phyloP scores from a whole-genome alignment of 2,888 invertebrate species.

The Ceramica pisi region DNA sequence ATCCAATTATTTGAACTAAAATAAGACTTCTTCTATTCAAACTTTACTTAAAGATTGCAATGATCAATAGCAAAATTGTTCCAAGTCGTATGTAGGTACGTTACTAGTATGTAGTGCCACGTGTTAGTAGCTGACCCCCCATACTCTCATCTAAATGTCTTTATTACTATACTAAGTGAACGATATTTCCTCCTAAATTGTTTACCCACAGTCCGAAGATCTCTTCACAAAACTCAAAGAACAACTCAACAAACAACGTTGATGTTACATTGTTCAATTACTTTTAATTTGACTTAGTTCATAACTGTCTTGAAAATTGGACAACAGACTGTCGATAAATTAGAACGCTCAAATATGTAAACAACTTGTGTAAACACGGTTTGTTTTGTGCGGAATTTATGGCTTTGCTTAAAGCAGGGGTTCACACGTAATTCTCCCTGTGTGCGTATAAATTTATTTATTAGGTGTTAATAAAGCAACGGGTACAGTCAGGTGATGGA shows the following conservation, averaged over 20 bases:
- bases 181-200: constrained; percentile 1
- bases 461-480: constrained; percentile 14
- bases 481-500: not conserved
- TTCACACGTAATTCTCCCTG: not conserved
- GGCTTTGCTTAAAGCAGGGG: not conserved
- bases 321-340: constrained; percentile 15
- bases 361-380: constrained; percentile 3
- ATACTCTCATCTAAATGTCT: not conserved
- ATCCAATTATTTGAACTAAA: not conserved
- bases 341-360: constrained; percentile 14
- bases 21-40: not conserved
- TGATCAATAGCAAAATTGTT: not conserved
- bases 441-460: constrained; percentile 23
- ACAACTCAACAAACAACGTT: constrained; percentile 27
- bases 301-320: constrained; percentile 29
- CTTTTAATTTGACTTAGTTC: constrained; percentile 24
- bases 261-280: constrained; percentile 28
- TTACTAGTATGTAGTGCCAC: not conserved
- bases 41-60: not conserved
- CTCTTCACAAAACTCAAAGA: constrained; percentile 6
- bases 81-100: not conserved
- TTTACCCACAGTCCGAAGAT: constrained; percentile 8
- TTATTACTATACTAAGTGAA: not conserved
- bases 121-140: not conserved
- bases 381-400: constrained; percentile 4